Evolutionary conservation across 1,140 invertebrate genomes (phyloP), one percentile per base, ranked within the genome.

Genomic region (Hormaphis cornu): DNA sequence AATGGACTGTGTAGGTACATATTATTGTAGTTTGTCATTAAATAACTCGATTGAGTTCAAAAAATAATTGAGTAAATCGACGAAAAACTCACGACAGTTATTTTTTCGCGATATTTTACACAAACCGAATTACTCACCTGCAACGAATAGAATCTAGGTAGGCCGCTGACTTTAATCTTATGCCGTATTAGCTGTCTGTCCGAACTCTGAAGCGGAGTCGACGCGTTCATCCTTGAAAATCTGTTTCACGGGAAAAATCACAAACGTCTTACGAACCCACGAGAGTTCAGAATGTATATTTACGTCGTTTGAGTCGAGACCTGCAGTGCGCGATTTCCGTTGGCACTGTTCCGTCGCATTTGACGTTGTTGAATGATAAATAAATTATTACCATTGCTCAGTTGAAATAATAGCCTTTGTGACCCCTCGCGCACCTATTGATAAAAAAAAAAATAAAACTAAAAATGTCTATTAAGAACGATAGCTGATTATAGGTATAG

Each of bases 131-230:
- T 16, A 73, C 73, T 74, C 70, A 75, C 74, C 35, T 50, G 46
- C 24, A 75, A 56, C 14, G 73, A 69, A 69, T 75, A 75, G 52
- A 75, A 75, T 48, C 74, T 73, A 8, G 75, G 75, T 12, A 75
- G 66, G 18, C 75, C 75, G 61, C 74, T 75, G n/a, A 75, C 74
- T 75, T 75, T 75, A 16, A 75, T 72, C 59, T 74, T 72, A 50
- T 73, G 59, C 22, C 69, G 30, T n/a, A 66, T n/a, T n/a, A n/a
- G n/a, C n/a, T n/a, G n/a, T 63, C 40, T 44, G 14, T 59, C 53
- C 0, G 69, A 16, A 56, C 16, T 46, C 10, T n/a, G 6, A 4
- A n/a, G n/a, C n/a, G 33, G 20, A 16, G 33, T 50, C 12, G 48
- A 18, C 10, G 33, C 37, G 18, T 70, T 70, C 44, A 48, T 56